These are phyloP conservation scores for Okamejei kenojei DNA, from an alignment of 2,797 vertebrate species.

Conservation along the genomic window DNA sequence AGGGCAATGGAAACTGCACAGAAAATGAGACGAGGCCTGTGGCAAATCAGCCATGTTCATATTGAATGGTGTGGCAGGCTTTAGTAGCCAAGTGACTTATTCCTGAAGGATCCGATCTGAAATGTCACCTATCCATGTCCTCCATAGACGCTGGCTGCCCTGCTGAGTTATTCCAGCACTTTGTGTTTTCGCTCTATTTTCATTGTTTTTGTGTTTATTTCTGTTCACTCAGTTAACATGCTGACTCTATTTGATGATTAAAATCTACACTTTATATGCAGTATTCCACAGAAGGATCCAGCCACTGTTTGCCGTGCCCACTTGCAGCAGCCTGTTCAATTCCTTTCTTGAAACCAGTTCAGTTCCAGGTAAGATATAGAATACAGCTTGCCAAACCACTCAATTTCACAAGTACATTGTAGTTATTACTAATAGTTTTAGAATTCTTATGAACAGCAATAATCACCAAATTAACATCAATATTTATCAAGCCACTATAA, in stretches of 20 bases:
- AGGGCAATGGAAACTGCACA: too few species aligned
- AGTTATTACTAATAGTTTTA: too few species aligned
- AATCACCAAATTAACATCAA: not conserved
- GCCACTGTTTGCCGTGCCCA: not conserved
- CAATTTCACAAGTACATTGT: not conserved
- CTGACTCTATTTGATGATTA: not conserved
- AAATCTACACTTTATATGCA: not conserved
- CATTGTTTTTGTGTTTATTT: too few species aligned
- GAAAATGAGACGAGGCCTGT: too few species aligned
- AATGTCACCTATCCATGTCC: too few species aligned
- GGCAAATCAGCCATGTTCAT: too few species aligned
- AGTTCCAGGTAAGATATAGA: not conserved
- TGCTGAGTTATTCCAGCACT: too few species aligned
- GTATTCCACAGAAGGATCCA: constrained; percentile 13
- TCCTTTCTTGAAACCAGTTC: not conserved
- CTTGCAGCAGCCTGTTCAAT: not conserved
- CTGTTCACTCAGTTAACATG: not conserved
- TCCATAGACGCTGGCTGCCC: too few species aligned
- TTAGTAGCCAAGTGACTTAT: too few species aligned
- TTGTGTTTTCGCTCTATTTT: too few species aligned
- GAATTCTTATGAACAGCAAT: not conserved
- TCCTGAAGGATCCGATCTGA: too few species aligned
- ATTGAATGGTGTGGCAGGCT: too few species aligned
- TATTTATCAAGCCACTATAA: not conserved
- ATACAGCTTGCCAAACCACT: not conserved